Base-by-base conservation (phyloP, 2,797 vertebrate species). In the Peromyscus eremicus region DNA sequence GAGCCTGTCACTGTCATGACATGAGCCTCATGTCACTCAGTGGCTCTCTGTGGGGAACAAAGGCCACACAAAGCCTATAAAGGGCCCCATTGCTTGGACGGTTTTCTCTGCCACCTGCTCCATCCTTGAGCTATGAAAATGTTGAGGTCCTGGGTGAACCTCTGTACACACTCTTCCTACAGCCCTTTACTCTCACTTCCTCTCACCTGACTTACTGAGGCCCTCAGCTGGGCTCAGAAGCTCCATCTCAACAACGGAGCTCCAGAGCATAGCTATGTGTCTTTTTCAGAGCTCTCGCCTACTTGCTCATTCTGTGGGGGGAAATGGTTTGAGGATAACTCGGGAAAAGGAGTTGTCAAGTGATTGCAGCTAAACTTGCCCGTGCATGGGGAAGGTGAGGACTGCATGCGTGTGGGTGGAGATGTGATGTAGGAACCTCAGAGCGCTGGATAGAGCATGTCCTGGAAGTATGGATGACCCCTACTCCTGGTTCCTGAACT, bases 1-100 rank as follows among this genome's bases (percentile, higher is more conserved):
- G 62, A 86, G 55, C n/a, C 68, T 12, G 62, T 92, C 27, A 2
- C 37, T 9, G 46, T 49, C 46, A 49, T 49, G 46, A 49, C 46
- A 49, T 49, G 46, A 49, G 46, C 43, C 76, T 52, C 27, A n/a
- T 37, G 27, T 49, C 57, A 5, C 90, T n/a, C 55, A 6, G 2
- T 57, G 84, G 46, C n/a, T 92, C 52, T 32, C n/a, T 14, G 17
- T 13, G 17, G 55, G 79, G 29, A 92, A 89, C 34, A 77, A 96
- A 43, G 49, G 40, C 77, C 93, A 95, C 94, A 82, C 8, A 52
- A 70, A 40, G 25, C 21, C 88, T 71, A 52, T n/a, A 84, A 83
- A 84, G 49, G 40, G 2, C 43, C 52, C 79, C 80, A 43, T 84
- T 91, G 75, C 68, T 29, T 68, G 27, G 86, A 57, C 32, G 11